Conservation (phyloP, 2,797 vertebrate species). For the Squalus acanthias region DNA sequence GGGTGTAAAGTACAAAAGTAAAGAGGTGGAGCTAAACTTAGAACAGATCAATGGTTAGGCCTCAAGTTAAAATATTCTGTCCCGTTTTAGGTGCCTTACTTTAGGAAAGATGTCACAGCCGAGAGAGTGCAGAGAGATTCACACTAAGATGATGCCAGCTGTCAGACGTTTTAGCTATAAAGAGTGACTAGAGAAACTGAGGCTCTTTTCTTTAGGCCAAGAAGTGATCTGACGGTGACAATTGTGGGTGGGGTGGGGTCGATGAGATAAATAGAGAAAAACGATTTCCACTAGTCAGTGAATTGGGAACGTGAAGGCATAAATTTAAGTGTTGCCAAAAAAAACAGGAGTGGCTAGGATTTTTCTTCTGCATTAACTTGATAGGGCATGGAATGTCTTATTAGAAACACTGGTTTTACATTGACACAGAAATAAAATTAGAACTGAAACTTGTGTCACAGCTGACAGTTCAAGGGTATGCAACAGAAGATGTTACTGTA, state of each 20-base stretch:
- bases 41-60: background rate
- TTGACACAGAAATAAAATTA: background rate
- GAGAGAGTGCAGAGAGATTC: too few species aligned
- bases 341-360: background rate
- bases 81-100: background rate
- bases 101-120: background rate
- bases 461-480: background rate
- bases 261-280: background rate
- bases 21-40: background rate
- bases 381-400: background rate
- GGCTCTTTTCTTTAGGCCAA: background rate
- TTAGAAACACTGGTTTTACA: background rate
- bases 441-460: background rate
- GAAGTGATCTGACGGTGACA: background rate
- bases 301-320: background rate
- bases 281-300: background rate
- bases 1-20: background rate
- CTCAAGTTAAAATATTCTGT: background rate
- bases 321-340: background rate
- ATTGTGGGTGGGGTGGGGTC: background rate
- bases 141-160: too few species aligned
- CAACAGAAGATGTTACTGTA: background rate
- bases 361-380: background rate
- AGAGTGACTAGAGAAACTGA: background rate
- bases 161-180: background rate